Evolutionary conservation across 2,113 vertebrate species (phyloP).

Genomic region (Lutjanus erythropterus): DNA sequence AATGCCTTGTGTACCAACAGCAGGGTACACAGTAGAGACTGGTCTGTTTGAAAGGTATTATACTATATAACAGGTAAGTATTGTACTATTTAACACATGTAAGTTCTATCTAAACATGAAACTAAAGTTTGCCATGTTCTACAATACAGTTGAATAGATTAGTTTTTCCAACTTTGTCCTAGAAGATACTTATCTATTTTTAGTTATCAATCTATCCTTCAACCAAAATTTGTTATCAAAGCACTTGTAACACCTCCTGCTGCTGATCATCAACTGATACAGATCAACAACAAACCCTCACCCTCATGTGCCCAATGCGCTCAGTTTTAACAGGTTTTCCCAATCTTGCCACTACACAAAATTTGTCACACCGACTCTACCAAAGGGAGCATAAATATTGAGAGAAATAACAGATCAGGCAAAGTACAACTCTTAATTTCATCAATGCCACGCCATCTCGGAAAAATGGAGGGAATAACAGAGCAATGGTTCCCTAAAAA

Average conservation of each 20-base stretch:
- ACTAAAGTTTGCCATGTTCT: not conserved
- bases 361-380: slow-evolving; percentile 15
- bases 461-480: not conserved
- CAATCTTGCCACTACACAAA: not conserved
- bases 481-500: too few relatives aligned
- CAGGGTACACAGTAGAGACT: not conserved
- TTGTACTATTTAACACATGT: too few relatives aligned
- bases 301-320: not conserved
- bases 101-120: not conserved
- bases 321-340: slow-evolving; percentile 11
- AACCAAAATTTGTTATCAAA: not conserved
- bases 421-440: not conserved
- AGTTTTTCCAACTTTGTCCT: not conserved
- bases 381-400: not conserved
- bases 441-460: too few relatives aligned
- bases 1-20: slow-evolving; percentile 2
- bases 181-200: not conserved
- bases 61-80: too few relatives aligned
- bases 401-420: not conserved
- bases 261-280: slow-evolving; percentile 1
- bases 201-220: not conserved
- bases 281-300: slow-evolving; percentile 11
- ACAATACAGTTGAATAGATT: not conserved
- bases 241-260: not conserved
- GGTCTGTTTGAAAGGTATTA: not conserved